Conservation (phyloP, 1,140 invertebrate species). For the Mesaphorura yosii region DNA sequence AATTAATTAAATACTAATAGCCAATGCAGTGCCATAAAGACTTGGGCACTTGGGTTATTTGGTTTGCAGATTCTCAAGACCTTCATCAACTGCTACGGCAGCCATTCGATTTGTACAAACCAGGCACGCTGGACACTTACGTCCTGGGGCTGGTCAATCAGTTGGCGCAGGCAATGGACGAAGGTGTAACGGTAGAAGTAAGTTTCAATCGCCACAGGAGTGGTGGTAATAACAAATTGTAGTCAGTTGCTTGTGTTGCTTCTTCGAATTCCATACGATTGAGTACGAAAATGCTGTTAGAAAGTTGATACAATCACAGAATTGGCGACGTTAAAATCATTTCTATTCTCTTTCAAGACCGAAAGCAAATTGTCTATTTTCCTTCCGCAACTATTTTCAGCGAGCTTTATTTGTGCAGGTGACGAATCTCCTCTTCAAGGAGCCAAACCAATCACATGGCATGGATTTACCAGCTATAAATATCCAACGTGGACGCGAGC, state of each 20-base stretch:
- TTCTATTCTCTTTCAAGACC: too few species aligned
- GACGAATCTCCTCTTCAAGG: constrained; percentile 38
- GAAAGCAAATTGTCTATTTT: neutral
- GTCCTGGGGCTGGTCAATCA: constrained; percentile 88
- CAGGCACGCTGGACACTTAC: constrained; percentile 80
- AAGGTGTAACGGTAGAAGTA: constrained; percentile 81
- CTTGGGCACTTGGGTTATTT: neutral
- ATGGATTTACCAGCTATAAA: constrained; percentile 41
- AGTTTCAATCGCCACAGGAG: constrained; percentile 15
- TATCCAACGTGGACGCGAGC: constrained; percentile 41
- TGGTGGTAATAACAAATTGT: neutral
- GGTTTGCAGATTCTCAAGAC: constrained; percentile 61
- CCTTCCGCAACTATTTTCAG: neutral
- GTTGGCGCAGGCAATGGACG: constrained; percentile 87
- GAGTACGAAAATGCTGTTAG: neutral
- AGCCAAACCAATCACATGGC: constrained; percentile 36
- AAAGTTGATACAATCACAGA: too few species aligned
- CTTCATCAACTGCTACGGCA: constrained; percentile 76
- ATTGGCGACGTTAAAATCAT: too few species aligned
- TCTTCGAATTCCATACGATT: neutral
- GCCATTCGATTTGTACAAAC: constrained; percentile 79
- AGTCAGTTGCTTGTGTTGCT: neutral
- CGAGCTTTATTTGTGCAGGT: constrained; percentile 31
- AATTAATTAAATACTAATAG: neutral
- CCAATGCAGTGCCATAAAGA: too few species aligned